Conservation (phyloP, 2,888 invertebrate species). For the Boloria euphrosyne region DNA sequence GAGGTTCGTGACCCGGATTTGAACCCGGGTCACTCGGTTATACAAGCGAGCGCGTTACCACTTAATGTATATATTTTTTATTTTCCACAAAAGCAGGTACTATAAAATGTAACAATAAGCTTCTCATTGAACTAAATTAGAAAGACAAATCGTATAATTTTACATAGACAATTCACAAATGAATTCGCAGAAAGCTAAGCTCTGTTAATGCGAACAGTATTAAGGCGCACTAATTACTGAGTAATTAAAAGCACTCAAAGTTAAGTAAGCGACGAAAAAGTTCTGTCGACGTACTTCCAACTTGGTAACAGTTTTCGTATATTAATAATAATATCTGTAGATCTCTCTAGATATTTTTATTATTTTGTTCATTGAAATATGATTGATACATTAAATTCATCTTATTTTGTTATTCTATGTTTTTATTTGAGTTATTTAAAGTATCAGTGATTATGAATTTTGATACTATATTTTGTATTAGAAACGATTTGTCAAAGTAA, state of each 20-base stretch:
- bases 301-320: conserved; percentile 23
- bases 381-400: not conserved
- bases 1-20: too few relatives aligned
- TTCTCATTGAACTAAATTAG: too few relatives aligned
- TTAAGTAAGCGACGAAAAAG: conserved; percentile 46
- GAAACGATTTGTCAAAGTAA: too few relatives aligned
- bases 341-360: not conserved
- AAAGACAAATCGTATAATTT: conserved; percentile 21
- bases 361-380: not conserved
- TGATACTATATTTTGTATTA: too few relatives aligned
- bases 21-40: too few relatives aligned
- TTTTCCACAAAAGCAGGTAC: not conserved
- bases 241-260: conserved; percentile 47
- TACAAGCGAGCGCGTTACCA: too few relatives aligned
- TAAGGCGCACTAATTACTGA: conserved; percentile 45
- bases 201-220: conserved; percentile 42
- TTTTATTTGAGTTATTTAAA: too few relatives aligned
- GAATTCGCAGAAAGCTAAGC: conserved; percentile 38
- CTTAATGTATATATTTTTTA: too few relatives aligned
- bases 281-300: conserved; percentile 32
- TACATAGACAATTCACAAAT: conserved; percentile 31
- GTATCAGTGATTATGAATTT: too few relatives aligned
- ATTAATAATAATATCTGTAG: conserved; percentile 1
- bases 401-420: too few relatives aligned
- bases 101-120: not conserved